Evolutionary conservation across 2,797 vertebrate genomes (phyloP), one percentile per base, ranked within the genome.

Genomic region (Clamator glandarius): DNA sequence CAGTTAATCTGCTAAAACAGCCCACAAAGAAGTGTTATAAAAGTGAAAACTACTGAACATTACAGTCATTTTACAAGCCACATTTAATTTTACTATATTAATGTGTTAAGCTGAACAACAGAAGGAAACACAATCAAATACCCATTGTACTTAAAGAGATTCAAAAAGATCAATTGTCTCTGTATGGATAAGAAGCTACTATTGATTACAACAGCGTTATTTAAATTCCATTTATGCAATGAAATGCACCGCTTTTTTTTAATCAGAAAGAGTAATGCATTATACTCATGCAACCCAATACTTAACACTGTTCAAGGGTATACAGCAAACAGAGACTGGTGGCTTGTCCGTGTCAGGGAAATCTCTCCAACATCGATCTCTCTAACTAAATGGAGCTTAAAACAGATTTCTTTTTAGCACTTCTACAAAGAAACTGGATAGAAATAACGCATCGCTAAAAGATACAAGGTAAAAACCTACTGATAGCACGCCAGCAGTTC

Each of bases 141-240:
- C 59, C 90, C 91, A 17, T 84, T 88, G 87, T 78, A 92, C 57
- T 90, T 94, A 91, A 95, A 84, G 87, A 66, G 48, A 69, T 78
- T 72, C 87, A 69, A 19, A 92, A 93, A 94, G 75, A 95, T 94
- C 89, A 92, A 89, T 93, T 96, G 94, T 83, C 87, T 94, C 91
- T 78, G 68, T 78, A 89, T 61, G 89, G 87, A 63, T 90, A 92
- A 95, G 82, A 90, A 91, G 50, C 51, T 29, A 39, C 63, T 90
- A 92, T 96, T 54, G 95, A 96, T 97, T 97, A 75, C 92, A 73
- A 24, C 39, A 81, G 31, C 31, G 84, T 94, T 96, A 96, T 78
- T 96, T 76, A 96, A 93, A 94, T 94, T 90, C 80, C 67, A 85
- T 81, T 93, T 88, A 77, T 80, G 89, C 84, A 92, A 83, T 75